Evolutionary conservation across 2,888 invertebrate species (phyloP).

Genomic region (Callosobruchus maculatus): DNA sequence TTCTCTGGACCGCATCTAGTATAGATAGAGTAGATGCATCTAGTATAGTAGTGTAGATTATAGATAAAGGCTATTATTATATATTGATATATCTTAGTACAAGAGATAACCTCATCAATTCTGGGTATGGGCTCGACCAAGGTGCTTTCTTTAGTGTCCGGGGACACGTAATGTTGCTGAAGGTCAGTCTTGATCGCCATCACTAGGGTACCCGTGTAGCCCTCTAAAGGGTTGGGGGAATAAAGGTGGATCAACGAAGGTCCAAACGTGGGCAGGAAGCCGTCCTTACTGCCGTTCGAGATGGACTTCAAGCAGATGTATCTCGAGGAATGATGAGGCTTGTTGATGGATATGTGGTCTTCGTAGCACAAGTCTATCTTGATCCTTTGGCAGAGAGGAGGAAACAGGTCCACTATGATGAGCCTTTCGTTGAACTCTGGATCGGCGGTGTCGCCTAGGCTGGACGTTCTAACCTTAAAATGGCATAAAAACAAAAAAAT

Average conservation of each 20-base stretch:
- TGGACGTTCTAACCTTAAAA: constrained; percentile 53
- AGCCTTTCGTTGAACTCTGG: constrained; percentile 77
- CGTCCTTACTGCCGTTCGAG: constrained; percentile 58
- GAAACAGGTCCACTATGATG: constrained; percentile 76
- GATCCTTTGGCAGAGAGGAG: constrained; percentile 72
- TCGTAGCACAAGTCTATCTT: constrained; percentile 60
- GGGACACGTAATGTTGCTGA: not conserved
- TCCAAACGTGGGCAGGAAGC: constrained; percentile 78
- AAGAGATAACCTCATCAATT: constrained; percentile 28
- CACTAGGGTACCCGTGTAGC: constrained; percentile 69
- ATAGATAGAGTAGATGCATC: no score
- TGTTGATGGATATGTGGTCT: constrained; percentile 23
- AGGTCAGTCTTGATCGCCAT: constrained; percentile 65
- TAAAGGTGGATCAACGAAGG: constrained; percentile 80
- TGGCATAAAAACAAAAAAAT: not conserved
- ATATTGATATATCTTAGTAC: no score
- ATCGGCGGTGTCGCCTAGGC: not conserved
- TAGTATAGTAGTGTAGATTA: no score
- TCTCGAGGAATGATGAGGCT: constrained; percentile 53
- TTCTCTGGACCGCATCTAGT: no score
- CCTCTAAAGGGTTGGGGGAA: constrained; percentile 56
- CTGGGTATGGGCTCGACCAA: constrained; percentile 38
- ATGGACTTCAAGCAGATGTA: constrained; percentile 57
- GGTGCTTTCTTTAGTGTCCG: constrained; percentile 15
- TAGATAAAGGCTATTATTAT: no score